Conservation (phyloP, 2,797 vertebrate genomes). For the Pyrrhura leucotis region DNA sequence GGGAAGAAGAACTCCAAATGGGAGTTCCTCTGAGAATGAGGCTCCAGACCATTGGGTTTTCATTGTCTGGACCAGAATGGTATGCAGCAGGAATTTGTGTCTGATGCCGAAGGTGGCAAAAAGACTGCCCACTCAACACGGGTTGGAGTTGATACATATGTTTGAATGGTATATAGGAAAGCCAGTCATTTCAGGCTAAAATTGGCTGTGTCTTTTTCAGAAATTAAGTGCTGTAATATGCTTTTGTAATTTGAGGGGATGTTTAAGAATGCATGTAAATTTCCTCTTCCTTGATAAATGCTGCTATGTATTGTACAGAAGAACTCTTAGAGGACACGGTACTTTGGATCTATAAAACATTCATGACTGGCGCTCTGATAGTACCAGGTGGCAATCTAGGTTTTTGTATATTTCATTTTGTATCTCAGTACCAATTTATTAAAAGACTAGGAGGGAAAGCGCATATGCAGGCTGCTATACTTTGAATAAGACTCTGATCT, state of each 20-base stretch:
- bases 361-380: neutral
- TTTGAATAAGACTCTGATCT: neutral
- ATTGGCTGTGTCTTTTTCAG: neutral
- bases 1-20: neutral
- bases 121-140: neutral
- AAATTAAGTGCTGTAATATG: neutral
- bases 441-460: neutral
- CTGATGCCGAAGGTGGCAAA: neutral
- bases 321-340: constrained; percentile 17
- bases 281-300: neutral
- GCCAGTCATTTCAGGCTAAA: neutral
- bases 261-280: neutral
- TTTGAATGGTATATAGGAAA: neutral
- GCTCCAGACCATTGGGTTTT: neutral
- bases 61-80: neutral
- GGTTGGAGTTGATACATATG: neutral
- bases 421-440: neutral
- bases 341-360: neutral
- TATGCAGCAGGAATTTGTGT: neutral
- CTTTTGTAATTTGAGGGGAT: neutral
- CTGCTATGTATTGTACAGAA: neutral
- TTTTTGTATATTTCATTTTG: neutral
- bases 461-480: neutral
- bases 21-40: neutral
- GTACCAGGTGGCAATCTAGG: neutral